Evolutionary conservation across 1,140 invertebrate genomes (phyloP), one percentile per base, ranked within the genome.

Genomic region (Ganaspis sp.): DNA sequence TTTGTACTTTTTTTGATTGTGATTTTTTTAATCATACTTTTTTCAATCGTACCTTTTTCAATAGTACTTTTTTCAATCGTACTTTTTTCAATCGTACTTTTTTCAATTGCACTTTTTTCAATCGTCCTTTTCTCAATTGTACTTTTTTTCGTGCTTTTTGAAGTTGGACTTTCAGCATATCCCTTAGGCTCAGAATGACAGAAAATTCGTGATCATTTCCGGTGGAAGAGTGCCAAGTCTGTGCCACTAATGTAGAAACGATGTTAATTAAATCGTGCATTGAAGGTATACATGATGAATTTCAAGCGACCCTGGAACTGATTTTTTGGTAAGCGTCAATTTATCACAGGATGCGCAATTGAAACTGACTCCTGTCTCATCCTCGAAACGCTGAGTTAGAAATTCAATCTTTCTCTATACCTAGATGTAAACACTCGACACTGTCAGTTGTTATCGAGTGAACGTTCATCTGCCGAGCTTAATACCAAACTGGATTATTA

Each of bases 301-400:
- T 26, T 29, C 23, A 12, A 34, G 15, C 6, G 23, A n/a, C 26
- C 58, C 58, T 29, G 58, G 12, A 64, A 11, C 58, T 64, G 58
- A n/a, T n/a, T 64, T 64, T 64, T 26, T 64, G 23, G 53, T 64
- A 64, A 64, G 58, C 58, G 29, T n/a, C 58, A 64, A 64, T 64
- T 64, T 64, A 64, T 64, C 58, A 64, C 11, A 64, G 23, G 4
- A 64, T 26, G 58, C 58, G 23, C 23, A n/a, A 64, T 64, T 64
- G 23, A 64, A 64, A 26, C 58, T 64, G 26, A 29, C 58, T 64
- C 58, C 58, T 64, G 58, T 34, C 58, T 64, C 23, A 26, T n/a
- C 58, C 11, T 6, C 58, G n/a, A 29, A 26, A 64, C 58, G 58
- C 11, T 64, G 11, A 29, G 54, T 64, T 29, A 64, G 58, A 29